Evolutionary conservation across 2,888 invertebrate genomes (phyloP), one percentile per base, ranked within the genome.

Genomic region (Digitonthophagus gazella): DNA sequence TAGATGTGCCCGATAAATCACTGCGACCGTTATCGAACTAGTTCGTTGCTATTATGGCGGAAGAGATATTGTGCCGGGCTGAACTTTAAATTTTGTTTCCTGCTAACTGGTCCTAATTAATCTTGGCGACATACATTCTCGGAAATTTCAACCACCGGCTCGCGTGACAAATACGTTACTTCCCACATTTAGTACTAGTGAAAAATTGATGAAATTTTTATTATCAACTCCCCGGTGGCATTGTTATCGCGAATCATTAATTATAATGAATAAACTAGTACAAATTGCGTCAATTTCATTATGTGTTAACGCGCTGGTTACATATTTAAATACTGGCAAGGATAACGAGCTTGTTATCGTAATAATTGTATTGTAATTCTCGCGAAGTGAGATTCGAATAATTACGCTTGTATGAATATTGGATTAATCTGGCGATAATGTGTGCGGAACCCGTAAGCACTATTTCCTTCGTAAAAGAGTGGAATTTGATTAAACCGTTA

Each of bases 41-140:
- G 61, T 61, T 61, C 61, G n/a, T 18, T 61, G 61, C 61, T 61
- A 61, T 61, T 61, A 61, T 61, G 8, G 20, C 61, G 11, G 61
- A 61, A 61, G 61, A 61, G 61, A 61, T 61, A 61, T 61, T 61
- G 19, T 61, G 18, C 19, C 16, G 19, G 8, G 5, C 61, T 18
- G n/a, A 61, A 61, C 61, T 61, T 61, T 61, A 61, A 61, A 61
- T 61, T 61, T 61, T 61, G 61, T 20, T 61, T 18, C 18, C 61
- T n/a, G 18, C 61, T 61, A 61, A 61, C 61, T 61, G 20, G 61
- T 18, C n/a, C 61, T 61, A 61, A 61, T 61, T 61, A 61, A 61
- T 61, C 61, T 61, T 61, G 3, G 61, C 8, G 20, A 61, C 20
- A 61, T 61, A 61, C 61, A 61, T 61, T 20, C 20, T 18, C 15